Evolutionary conservation across 2,888 invertebrate species (phyloP), one percentile per base, ranked within the genome.

Genomic region (Nephrotoma appendiculata): DNA sequence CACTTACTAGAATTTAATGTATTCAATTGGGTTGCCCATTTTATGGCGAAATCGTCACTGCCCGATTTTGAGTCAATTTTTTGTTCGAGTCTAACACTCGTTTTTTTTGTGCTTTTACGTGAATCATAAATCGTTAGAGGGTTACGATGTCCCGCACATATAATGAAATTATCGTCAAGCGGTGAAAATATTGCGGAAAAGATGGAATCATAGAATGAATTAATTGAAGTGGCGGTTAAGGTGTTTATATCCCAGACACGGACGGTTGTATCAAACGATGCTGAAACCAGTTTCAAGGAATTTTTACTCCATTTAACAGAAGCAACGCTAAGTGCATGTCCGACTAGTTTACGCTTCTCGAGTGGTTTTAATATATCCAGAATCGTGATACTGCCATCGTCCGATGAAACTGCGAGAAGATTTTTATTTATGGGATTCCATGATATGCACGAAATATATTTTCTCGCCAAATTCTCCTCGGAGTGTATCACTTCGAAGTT

Each of bases 161-260:
- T 88, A 11, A 92, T 87, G 2, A 91, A 88, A 48, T 90, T 89
- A 87, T 92, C 92, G 88, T 92, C 90, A 43, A 89, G 89, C 41
- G 92, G 92, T 88, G 91, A 88, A 83, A 92, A 91, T 71, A 91
- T 88, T 2, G 90, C 92, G 86, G 90, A 90, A 85, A 89, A 89
- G 90, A 91, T 91, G 43, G 90, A 91, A 83, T 90, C 90, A 45
- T 89, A 89, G 87, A 90, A 92, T 86, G 88, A 89, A 87, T 90
- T 90, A 11, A 90, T 88, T 11, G 91, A 89, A 9, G 89, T 89
- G 86, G 90, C 89, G 19, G 90, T 89, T 3, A 89, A 87, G 12
- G 83, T 87, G 11, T 86, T 45, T 31, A 90, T 88, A 88, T 90
- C 90, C 91, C 91, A 92, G 45, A 92, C 86, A 15, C 90, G 89